phyloP scores from a whole-genome alignment of 2,113 vertebrate species.

The Pedionomus torquatus region DNA sequence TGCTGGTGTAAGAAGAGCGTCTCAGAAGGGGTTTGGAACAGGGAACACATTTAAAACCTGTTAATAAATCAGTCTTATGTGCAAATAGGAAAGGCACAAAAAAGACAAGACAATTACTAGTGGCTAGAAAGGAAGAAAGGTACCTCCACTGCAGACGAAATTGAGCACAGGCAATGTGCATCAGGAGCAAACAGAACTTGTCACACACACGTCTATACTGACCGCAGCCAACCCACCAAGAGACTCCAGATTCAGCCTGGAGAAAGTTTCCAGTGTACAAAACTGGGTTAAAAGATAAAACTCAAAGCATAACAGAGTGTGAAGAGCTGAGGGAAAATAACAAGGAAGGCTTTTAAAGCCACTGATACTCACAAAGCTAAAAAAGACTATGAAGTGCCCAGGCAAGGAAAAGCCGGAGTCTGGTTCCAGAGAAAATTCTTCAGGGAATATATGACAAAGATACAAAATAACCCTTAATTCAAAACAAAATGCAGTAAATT shows the following conservation, averaged over 20 bases:
- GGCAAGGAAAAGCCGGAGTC: neutral
- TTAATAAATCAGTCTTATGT: neutral
- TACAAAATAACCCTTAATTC: neutral
- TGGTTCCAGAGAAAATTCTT: neutral
- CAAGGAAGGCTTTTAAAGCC: neutral
- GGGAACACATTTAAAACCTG: neutral
- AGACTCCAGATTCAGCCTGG: neutral
- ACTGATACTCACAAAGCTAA: neutral
- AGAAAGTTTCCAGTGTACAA: neutral
- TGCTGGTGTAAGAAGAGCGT: neutral
- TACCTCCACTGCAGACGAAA: neutral
- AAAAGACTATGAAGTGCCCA: neutral
- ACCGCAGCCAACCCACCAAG: neutral
- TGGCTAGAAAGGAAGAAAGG: neutral
- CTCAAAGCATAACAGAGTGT: neutral
- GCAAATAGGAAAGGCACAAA: neutral
- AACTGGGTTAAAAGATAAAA: neutral
- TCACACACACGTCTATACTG: accelerated
- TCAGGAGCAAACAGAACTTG: neutral
- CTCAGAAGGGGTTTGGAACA: neutral
- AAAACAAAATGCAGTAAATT: neutral
- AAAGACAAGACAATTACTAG: neutral
- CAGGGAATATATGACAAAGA: neutral
- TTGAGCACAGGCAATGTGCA: neutral
- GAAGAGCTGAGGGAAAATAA: neutral